Evolutionary conservation across 2,888 invertebrate species (phyloP), one percentile per base, ranked within the genome.

Genomic region (Chloroclysta siterata): DNA sequence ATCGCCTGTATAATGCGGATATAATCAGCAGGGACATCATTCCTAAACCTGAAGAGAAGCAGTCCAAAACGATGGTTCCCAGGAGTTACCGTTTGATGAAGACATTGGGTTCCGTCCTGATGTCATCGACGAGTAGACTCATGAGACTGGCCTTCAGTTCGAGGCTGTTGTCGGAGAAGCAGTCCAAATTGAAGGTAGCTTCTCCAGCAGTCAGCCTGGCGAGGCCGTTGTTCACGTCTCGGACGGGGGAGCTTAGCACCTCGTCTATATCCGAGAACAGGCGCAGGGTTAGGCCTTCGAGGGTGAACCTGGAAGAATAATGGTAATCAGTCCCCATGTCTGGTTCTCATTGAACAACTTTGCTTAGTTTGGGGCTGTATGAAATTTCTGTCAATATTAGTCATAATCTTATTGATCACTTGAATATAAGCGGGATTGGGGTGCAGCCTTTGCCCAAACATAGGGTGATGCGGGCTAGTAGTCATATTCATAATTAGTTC

Each of bases 261-360:
- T 96, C 96, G 60, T 96, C 96, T 71, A 95, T 94, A 78, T 96
- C 96, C 17, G 95, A 95, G 83, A 96, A 96, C 0, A 97, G 86
- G 72, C 94, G 94, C 1, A 97, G 73, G 71, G 95, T 95, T n/a
- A 96, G 72, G 36, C 96, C 96, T 69, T 97, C 97, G 29, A 97
- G 83, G 0, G 94, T 93, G 61, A 96, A 93, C 71, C 95, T 95
- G 74, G 1, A 36, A 13, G 28, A 8, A 17, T 28, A 14, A 39
- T 46, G 6, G 0, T 22, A 2, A 33, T 15, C 10, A 17, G 17
- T 11, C 36, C 8, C 36, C 10, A 36, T 29, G 29, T n/a, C n/a
- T 5, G 29, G 4, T 29, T 29, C 36, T 36, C 36, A 36, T 8
- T 0, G 36, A 8, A 36, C 36, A 36, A 0, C n/a, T n/a, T n/a